Percentiles rank a stretch among this genome's conserved stretches.
phyloP scores from a whole-genome alignment of 2,888 invertebrate genomes.

The Matsumyia berberina region DNA sequence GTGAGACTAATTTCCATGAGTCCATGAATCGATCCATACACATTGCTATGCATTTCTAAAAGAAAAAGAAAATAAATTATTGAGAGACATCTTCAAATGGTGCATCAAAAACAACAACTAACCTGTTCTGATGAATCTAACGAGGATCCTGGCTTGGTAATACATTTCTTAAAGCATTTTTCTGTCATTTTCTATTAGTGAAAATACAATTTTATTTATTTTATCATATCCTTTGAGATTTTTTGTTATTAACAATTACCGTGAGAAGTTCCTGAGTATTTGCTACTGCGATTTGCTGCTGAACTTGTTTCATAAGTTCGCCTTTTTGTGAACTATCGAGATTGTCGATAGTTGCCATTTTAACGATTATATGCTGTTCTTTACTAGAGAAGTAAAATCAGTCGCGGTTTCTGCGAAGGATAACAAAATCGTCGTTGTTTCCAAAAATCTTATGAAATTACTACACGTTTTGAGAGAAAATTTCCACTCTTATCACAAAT shows the following conservation, averaged over 20 bases:
- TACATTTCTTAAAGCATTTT: conserved; percentile 98
- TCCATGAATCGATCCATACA: conserved; percentile 99
- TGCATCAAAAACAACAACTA: conserved; percentile 75
- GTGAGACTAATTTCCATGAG: conserved; percentile 96
- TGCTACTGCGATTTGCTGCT: conserved; percentile 97
- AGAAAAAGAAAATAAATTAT: neutral
- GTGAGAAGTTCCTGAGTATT: conserved; percentile 96
- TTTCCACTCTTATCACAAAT: conserved; percentile 27
- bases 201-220: conserved; percentile 54
- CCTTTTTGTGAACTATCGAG: conserved; percentile 90
- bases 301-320: conserved; percentile 96
- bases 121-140: conserved; percentile 95
- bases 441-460: conserved; percentile 9
- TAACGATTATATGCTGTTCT: neutral
- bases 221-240: neutral
- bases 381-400: neutral
- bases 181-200: conserved; percentile 95
- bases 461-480: conserved; percentile 30
- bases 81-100: neutral
- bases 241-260: conserved; percentile 84
- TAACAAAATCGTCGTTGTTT: neutral
- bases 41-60: conserved; percentile 97
- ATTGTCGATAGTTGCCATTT: conserved; percentile 84
- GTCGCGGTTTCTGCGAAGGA: neutral
- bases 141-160: conserved; percentile 94